These are phyloP conservation scores for Rhagium mordax DNA, from an alignment of 2,888 invertebrate species.

Conservation along the genomic window DNA sequence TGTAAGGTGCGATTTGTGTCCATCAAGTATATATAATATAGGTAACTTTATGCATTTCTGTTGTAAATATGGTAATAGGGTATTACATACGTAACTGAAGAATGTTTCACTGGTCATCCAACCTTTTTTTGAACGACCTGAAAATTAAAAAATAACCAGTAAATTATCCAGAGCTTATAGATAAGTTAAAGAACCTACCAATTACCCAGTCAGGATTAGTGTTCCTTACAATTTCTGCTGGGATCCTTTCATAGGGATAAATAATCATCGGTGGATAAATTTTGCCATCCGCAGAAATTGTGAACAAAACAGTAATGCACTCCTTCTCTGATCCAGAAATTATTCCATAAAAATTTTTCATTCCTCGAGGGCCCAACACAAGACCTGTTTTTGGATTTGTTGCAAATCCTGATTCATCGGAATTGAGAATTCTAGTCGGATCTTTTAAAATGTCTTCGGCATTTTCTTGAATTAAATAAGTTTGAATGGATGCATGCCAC, in stretches of 20 bases:
- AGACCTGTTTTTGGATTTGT: no score
- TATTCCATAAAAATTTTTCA: no score
- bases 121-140: no score
- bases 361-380: no score
- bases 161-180: not conserved
- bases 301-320: no score
- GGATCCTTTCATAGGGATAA: conserved; percentile 34
- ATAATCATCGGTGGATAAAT: conserved; percentile 38
- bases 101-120: conserved; percentile 45
- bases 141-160: no score
- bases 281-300: conserved; percentile 41
- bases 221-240: no score
- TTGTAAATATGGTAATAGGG: conserved; percentile 35
- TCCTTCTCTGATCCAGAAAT: no score
- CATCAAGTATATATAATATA: no score
- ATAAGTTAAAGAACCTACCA: conserved; percentile 22
- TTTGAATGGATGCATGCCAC: conserved; percentile 37
- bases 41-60: conserved; percentile 42
- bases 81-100: conserved; percentile 42
- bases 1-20: no score
- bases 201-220: conserved; percentile 40
- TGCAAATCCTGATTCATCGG: no score
- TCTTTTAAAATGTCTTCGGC: conserved; percentile 40
- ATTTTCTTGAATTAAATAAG: conserved; percentile 37
- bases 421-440: conserved; percentile 45